Base-by-base conservation (phyloP, 2,888 invertebrate genomes). In the Suillia variegata region DNA sequence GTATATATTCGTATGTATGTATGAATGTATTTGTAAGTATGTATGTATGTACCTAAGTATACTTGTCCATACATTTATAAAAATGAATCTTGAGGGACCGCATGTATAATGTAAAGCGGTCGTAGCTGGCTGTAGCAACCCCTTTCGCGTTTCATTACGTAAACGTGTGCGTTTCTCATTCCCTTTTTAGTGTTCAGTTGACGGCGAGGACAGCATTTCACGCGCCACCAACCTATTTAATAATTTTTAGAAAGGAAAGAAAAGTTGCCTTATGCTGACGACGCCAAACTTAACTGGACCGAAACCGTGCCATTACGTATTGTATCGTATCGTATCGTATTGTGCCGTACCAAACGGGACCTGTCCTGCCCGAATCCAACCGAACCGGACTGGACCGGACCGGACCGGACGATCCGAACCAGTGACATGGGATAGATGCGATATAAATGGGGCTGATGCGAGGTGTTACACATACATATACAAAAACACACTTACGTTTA, bases 171-270 rank as follows among this genome's bases (percentile, higher is more conserved):
- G 38, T 38, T 38, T 49, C 17, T n/a, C 15, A 17, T 34, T 20
- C 52, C 22, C 52, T 18, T 31, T 45, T 50, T 33, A 31, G 55
- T 45, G 56, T 57, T 42, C 45, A 24, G 51, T 34, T 45, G 59
- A 42, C 54, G 53, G 52, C 56, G 59, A 57, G 59, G 59, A 59
- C 54, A 58, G 26, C 59, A 59, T 63, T 63, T 63, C 26, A 62
- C 63, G 59, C 65, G 63, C 63, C 60, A 60, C 57, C 61, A 63
- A 56, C 58, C 58, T 51, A 60, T 60, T 54, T 58, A 58, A 62
- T 61, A 62, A 58, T 56, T 53, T 62, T 64, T 22, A 52, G 38
- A n/a, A 59, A 62, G 38, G 38, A 59, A 62, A 55, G 58, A 52
- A 60, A 50, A 54, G 47, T 51, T 61, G 59, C 49, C 61, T 51